Percentiles rank a stretch among this genome's conserved stretches.
phyloP scores from a whole-genome alignment of 2,797 vertebrate species.

The Muscicapa striata region DNA sequence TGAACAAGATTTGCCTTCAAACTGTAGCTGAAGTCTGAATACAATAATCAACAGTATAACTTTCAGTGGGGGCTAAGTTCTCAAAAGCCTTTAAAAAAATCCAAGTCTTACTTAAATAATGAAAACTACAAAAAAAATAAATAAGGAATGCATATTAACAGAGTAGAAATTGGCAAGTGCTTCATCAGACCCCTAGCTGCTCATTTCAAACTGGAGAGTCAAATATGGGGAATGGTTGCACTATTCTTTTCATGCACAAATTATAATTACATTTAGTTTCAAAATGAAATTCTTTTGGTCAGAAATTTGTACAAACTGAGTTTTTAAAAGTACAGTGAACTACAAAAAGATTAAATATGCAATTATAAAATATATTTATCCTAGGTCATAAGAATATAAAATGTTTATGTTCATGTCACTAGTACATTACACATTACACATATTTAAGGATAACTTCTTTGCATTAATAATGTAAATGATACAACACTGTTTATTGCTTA shows the following conservation, averaged over 20 bases:
- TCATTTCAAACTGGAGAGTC: conserved; percentile 51
- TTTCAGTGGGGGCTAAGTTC: background rate
- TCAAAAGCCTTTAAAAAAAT: conserved; percentile 24
- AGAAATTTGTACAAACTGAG: conserved; percentile 77
- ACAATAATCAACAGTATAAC: conserved; percentile 37
- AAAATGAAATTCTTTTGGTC: conserved; percentile 69
- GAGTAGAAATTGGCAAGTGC: conserved; percentile 56
- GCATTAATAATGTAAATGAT: conserved; percentile 73
- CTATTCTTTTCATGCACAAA: conserved; percentile 67
- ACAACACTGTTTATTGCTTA: conserved; percentile 81
- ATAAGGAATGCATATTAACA: conserved; percentile 73
- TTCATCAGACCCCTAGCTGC: conserved; percentile 67
- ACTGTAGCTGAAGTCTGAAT: conserved; percentile 59
- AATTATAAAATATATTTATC: conserved; percentile 82
- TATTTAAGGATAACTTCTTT: conserved; percentile 71
- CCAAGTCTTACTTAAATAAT: conserved; percentile 66
- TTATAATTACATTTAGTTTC: conserved; percentile 49
- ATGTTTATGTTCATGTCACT: conserved; percentile 70
- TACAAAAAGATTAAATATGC: conserved; percentile 81
- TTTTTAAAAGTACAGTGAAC: conserved; percentile 80
- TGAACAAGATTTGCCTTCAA: conserved; percentile 62
- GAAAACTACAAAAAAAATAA: conserved; percentile 70
- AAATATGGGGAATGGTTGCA: conserved; percentile 37
- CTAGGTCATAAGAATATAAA: conserved; percentile 78
- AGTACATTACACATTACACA: conserved; percentile 75